Conservation (phyloP, 2,888 invertebrate species). For the Hoplodrina ambigua region DNA sequence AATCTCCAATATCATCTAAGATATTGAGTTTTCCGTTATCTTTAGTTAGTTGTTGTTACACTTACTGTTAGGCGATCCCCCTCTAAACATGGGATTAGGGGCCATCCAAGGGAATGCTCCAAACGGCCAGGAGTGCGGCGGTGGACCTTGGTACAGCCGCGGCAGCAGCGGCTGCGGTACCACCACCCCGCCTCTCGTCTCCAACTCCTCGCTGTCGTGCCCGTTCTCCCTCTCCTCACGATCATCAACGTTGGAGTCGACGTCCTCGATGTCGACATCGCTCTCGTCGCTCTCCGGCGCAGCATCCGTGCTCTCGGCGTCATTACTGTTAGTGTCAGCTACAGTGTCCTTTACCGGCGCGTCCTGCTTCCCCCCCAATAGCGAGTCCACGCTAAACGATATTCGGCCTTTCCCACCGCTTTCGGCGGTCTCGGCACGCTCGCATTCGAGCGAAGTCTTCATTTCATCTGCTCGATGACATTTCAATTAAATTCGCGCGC, state of each 20-base stretch:
- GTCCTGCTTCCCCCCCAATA: constrained; percentile 86
- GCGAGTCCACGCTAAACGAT: constrained; percentile 93
- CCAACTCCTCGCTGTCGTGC: constrained; percentile 86
- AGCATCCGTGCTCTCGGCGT: constrained; percentile 82
- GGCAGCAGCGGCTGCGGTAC: constrained; percentile 93
- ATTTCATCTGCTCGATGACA: constrained; percentile 87
- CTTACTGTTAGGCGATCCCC: constrained; percentile 91
- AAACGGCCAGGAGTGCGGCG: constrained; percentile 91
- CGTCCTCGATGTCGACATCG: constrained; percentile 88
- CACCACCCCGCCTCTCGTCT: constrained; percentile 89
- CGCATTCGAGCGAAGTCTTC: constrained; percentile 89
- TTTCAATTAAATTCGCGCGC: constrained; percentile 64
- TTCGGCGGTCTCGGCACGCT: constrained; percentile 87
- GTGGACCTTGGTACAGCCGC: constrained; percentile 89
- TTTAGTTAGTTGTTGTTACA: constrained; percentile 47
- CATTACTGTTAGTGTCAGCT: constrained; percentile 80
- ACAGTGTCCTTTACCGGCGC: constrained; percentile 73
- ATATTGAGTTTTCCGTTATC: neutral
- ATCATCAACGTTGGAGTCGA: constrained; percentile 84
- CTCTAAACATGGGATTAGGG: constrained; percentile 91
- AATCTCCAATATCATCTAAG: neutral
- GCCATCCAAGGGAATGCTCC: constrained; percentile 93
- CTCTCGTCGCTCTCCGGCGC: constrained; percentile 84
- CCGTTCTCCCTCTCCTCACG: constrained; percentile 84
- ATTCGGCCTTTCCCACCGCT: constrained; percentile 92